Base-by-base conservation (phyloP, 2,797 vertebrate species). In the Falco naumanni region DNA sequence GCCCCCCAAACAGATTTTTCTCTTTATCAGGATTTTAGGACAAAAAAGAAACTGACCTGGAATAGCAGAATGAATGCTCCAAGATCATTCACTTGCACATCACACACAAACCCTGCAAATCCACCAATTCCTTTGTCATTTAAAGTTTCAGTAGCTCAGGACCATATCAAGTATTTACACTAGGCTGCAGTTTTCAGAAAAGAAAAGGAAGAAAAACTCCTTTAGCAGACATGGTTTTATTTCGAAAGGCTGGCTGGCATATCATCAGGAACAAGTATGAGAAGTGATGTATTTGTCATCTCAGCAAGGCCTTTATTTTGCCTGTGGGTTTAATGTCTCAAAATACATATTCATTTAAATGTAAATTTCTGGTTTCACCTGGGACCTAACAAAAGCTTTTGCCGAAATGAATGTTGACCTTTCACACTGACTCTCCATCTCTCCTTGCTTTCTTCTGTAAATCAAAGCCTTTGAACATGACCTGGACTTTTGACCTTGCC, bases 281-380 rank as follows among this genome's bases (percentile, higher is more conserved):
- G 78, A 50, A 91, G 37, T 3, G 2, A 31, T 3, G 63, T 37
- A 3, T 88, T 79, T 94, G 84, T 86, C 92, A 93, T 59, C 89
- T 87, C 95, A 85, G 64, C 80, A 66, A 83, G 37, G 84, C 76
- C 60, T 65, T 70, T 26, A 19, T 50, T 91, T 26, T 41, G 86
- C 95, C 78, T 11, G 47, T 8, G 85, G 71, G 75, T 28, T 95
- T 90, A 64, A 66, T 7, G 14, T 48, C 94, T 92, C 94, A 91
- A 89, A 97, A 95, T 94, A 93, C 89, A 96, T 92, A 92, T 91
- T 96, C 90, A 96, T 87, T 94, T 37, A 94, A 85, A 95, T 95
- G 91, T 72, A 95, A 94, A 96, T 93, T 43, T 13, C 51, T 86
- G 84, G 41, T 39, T 71, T 93, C 96, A 93, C 92, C 88, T 89